Percentiles rank a stretch among this genome's conserved stretches.
Conservation (phyloP, 2,888 invertebrate genomes). For the Apamea sordens region DNA sequence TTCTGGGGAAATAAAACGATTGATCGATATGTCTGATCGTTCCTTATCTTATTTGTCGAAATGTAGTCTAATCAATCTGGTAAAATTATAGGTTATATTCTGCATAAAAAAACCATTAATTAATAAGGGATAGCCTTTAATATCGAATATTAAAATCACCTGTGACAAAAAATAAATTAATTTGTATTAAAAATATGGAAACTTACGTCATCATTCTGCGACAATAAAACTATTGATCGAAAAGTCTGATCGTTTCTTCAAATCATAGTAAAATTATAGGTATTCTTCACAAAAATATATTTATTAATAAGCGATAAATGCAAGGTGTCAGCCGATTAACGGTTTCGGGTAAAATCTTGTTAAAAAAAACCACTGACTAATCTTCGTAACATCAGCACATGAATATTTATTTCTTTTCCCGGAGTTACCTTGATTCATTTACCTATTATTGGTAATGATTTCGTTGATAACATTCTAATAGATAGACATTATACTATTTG, state of each 20-base stretch:
- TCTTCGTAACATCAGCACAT: conserved; percentile 36
- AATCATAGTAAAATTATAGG: not conserved
- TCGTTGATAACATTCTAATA: not conserved
- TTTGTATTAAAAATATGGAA: not conserved
- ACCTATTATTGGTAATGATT: conserved; percentile 29
- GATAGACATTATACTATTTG: not conserved
- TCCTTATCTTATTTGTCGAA: not conserved
- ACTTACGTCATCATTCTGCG: not conserved
- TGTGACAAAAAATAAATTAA: too few relatives aligned
- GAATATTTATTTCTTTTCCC: conserved; percentile 17
- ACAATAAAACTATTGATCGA: not conserved
- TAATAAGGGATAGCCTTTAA: too few relatives aligned
- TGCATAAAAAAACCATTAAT: too few relatives aligned
- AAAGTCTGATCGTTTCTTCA: too few relatives aligned
- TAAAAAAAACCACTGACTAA: conserved; percentile 21
- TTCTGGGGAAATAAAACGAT: not conserved
- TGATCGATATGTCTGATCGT: not conserved
- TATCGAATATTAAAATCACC: too few relatives aligned
- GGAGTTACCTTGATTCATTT: conserved; percentile 17
- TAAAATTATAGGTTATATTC: not conserved
- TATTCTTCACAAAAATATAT: not conserved
- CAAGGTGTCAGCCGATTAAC: not conserved
- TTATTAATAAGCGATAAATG: not conserved
- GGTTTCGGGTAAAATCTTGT: conserved; percentile 5
- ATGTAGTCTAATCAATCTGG: too few relatives aligned